phyloP scores from a whole-genome alignment of 2,888 invertebrate genomes.

The Hofmannophila pseudospretella region DNA sequence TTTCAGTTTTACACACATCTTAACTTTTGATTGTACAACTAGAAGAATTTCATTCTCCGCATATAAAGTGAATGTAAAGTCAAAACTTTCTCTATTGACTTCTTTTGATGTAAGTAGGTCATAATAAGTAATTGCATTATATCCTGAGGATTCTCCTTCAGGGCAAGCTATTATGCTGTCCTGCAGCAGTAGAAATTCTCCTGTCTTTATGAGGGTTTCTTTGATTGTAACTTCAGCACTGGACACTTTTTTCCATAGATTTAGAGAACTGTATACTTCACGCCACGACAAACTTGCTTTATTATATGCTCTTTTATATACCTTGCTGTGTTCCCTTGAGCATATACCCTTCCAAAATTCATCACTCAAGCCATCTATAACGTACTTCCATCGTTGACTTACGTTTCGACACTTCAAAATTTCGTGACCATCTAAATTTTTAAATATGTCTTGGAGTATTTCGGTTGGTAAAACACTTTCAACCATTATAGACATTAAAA shows the following conservation, averaged over 20 bases:
- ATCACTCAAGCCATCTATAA: background rate
- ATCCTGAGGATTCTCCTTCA: background rate
- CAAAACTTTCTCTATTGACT: background rate
- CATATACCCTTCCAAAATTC: background rate
- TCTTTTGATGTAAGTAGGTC: background rate
- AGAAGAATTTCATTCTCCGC: background rate
- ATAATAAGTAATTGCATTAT: background rate
- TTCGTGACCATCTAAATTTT: background rate
- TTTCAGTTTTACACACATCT: background rate
- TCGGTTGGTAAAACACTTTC: background rate
- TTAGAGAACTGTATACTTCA: background rate
- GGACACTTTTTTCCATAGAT: background rate
- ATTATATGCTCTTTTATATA: background rate
- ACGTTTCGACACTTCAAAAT: background rate
- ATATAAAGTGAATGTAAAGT: background rate
- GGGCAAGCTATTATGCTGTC: background rate
- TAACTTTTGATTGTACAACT: background rate
- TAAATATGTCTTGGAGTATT: background rate
- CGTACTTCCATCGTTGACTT: background rate
- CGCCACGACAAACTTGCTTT: background rate
- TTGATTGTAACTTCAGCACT: background rate
- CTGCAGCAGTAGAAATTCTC: background rate
- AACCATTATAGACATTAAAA: no score
- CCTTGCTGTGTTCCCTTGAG: background rate
- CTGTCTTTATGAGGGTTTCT: background rate